Conservation (phyloP, 2,113 vertebrate species). For the Paradoxurus hermaphroditus region DNA sequence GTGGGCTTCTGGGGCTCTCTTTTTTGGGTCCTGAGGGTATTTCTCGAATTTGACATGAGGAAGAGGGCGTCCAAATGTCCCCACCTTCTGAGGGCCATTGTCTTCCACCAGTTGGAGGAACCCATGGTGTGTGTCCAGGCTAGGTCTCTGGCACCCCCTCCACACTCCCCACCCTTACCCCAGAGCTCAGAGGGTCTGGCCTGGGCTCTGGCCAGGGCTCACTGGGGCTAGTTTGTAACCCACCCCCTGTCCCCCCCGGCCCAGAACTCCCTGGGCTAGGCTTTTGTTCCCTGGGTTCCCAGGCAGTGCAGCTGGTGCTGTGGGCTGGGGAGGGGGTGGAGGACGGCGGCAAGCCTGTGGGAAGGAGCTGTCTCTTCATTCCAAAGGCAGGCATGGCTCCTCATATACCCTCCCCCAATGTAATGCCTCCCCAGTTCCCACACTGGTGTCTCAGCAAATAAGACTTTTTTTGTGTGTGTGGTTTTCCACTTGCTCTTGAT, state of each 20-base stretch:
- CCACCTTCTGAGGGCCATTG: not conserved
- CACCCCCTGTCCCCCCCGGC: not conserved
- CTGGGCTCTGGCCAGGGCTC: not conserved
- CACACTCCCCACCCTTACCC: fast-evolving
- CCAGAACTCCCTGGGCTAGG: conserved; percentile 54
- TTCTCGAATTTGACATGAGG: not conserved
- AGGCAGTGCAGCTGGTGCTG: conserved; percentile 73
- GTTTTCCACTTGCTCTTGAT: conserved; percentile 34
- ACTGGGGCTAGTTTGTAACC: not conserved
- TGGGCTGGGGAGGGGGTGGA: conserved; percentile 67
- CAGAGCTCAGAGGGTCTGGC: not conserved
- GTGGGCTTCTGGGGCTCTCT: not conserved
- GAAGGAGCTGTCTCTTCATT: conserved; percentile 66
- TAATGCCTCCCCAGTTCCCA: conserved; percentile 37
- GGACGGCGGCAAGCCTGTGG: conserved; percentile 63
- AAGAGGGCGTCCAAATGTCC: not conserved
- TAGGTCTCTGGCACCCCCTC: not conserved
- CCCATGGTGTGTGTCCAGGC: not conserved
- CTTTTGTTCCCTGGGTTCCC: conserved; percentile 59
- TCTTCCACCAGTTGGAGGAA: not conserved
- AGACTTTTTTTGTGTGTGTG: not conserved
- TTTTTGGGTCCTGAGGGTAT: not conserved
- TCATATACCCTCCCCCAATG: not conserved
- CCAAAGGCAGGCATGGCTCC: conserved; percentile 27
- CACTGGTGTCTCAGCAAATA: conserved; percentile 46